These are phyloP conservation scores for Limenitis camilla DNA, from an alignment of 2,888 invertebrate genomes.

Conservation along the genomic window DNA sequence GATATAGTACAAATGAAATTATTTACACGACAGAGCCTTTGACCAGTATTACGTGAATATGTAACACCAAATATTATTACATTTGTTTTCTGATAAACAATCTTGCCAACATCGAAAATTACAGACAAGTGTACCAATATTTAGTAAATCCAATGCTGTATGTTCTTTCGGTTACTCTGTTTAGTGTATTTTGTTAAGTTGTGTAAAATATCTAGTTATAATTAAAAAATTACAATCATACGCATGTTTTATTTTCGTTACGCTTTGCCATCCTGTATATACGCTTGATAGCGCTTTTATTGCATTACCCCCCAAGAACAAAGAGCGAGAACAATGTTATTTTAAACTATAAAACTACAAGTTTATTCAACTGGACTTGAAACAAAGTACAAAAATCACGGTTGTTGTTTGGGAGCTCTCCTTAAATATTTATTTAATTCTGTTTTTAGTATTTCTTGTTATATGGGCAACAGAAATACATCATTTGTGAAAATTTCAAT, in stretches of 20 bases:
- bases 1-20: conserved; percentile 70
- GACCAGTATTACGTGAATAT: conserved; percentile 54
- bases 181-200: conserved; percentile 75
- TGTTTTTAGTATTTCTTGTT: too few species aligned
- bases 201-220: conserved; percentile 73
- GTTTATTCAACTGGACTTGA: not conserved
- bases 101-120: conserved; percentile 26
- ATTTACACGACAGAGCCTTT: conserved; percentile 38
- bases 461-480: too few species aligned
- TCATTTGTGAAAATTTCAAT: too few species aligned
- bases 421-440: too few species aligned
- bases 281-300: conserved; percentile 24
- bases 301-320: conserved; percentile 2
- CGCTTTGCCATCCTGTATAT: conserved; percentile 33
- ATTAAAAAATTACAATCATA: conserved; percentile 62
- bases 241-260: conserved; percentile 58
- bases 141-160: conserved; percentile 38
- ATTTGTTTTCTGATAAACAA: conserved; percentile 15
- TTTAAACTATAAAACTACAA: not conserved
- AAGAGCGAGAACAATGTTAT: not conserved
- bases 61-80: conserved; percentile 12
- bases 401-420: too few species aligned
- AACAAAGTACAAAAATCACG: too few species aligned
- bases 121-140: conserved; percentile 14
- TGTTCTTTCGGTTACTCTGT: conserved; percentile 65